Base-by-base conservation (phyloP, 2,888 invertebrate genomes). In the Lasius platythorax region DNA sequence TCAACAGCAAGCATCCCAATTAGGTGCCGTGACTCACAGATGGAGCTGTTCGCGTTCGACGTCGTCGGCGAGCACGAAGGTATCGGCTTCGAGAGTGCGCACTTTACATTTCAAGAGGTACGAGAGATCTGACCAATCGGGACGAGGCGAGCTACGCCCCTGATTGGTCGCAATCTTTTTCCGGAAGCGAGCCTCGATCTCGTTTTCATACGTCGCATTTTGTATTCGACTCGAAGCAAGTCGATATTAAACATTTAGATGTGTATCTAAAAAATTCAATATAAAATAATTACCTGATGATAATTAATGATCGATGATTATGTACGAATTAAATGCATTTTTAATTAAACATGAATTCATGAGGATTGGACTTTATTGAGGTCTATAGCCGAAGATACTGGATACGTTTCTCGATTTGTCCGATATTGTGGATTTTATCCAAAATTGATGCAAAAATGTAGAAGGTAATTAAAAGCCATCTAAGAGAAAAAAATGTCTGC, bases 11-110 rank as follows among this genome's bases (percentile, higher is more conserved):
- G 91, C 90, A 89, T 90, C 86, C 88, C 92, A 90, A 90, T 91
- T 92, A 87, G 92, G 78, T 87, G 84, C 74, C 87, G 86, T 87
- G 87, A 89, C 93, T 91, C 92, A 93, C 91, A 93, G 93, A 93
- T 93, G 93, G 93, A 90, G 93, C 90, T 93, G 87, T 85, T 79
- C 83, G 84, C 82, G 58, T 75, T 83, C 70, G 63, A 74, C 50
- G 1, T 43, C 67, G 8, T 23, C 46, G 12, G 15, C 15, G 46
- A 15, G 18, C 50, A 50, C 6, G 18, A 50, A 46, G 50, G 0
- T 50, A 18, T 18, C 18, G 6, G 6, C 3, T 53, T 53, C n/a
- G n/a, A 53, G n/a, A 53, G 53, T n/a, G n/a, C 53, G 53, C 8
- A 23, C 23, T 23, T 23, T 23, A 23, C 23, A 23, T 37, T 37